Evolutionary conservation across 2,888 invertebrate species (phyloP), one percentile per base, ranked within the genome.

Genomic region (Drosophila pegasa): DNA sequence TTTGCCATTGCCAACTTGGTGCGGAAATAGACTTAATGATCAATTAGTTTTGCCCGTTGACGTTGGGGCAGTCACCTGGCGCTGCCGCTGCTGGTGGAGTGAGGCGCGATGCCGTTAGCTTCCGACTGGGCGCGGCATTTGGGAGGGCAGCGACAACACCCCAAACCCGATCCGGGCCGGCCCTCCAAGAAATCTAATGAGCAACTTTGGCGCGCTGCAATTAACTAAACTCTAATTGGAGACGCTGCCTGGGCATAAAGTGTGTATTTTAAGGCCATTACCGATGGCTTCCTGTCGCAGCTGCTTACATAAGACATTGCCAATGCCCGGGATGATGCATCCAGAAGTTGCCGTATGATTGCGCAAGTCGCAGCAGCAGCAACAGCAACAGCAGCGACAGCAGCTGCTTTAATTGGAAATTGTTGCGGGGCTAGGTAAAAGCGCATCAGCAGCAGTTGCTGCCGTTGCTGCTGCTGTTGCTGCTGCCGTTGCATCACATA

Each of bases 21-120:
- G 79, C 87, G 85, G 85, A 86, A 88, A 86, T 83, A 74, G 79
- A 86, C 80, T 86, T 86, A 86, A 86, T 88, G 85, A 86, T 86
- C 85, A 86, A 88, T 86, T 86, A 88, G 86, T 80, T 86, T 76
- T 70, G 66, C 69, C 54, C 67, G 64, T 62, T 68, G 71, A 66
- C 50, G 55, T 18, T 45, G 47, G 64, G 64, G 54, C 64, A 47
- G 37, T 63, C 35, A 63, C 43, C 35, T 22, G 12, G 14, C 12
- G 38, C 8, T 22, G n/a, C n/a, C 12, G 25, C 25, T 25, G 3
- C 2, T n/a, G 55, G 29, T n/a, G 40, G 14, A 18, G 25, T 20
- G 27, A 27, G 43, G 22, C 27, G 8, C 14, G 10, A 8, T 20
- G 27, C 75, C 84, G 83, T 83, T 87, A 76, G 81, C 79, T 83